Conservation (phyloP, 2,797 vertebrate species). For the Hylomyscus alleni region DNA sequence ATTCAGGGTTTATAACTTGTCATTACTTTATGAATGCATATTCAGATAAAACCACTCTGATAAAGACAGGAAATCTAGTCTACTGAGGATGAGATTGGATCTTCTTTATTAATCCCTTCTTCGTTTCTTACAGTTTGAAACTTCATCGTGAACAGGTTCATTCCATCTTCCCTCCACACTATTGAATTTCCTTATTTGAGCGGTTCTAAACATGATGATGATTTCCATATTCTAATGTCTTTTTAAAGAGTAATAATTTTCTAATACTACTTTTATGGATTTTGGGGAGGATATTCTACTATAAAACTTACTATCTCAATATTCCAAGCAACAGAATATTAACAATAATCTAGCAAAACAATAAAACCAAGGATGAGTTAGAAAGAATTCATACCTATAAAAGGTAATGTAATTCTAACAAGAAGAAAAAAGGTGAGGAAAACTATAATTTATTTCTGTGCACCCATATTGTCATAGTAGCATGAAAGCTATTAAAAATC, state of each 20-base stretch:
- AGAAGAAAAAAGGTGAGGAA: not conserved
- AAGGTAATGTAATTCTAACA: not conserved
- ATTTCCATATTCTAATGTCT: not conserved
- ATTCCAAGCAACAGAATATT: not conserved
- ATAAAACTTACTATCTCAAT: not conserved
- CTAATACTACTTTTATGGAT: too few species aligned
- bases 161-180: not conserved
- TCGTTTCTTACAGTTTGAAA: too few species aligned
- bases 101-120: not conserved
- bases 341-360: conserved; percentile 22
- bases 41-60: not conserved
- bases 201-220: not conserved
- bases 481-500: conserved; percentile 23
- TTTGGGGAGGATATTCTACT: too few species aligned
- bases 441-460: not conserved
- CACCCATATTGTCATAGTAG: not conserved
- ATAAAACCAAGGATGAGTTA: not conserved
- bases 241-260: not conserved
- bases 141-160: not conserved
- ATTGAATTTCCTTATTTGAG: not conserved
- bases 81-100: not conserved
- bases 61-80: not conserved
- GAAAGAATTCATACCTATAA: not conserved
- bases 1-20: not conserved
- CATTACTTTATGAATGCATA: not conserved